Base-by-base conservation (phyloP, 1,140 invertebrate genomes). In the Drosophila subobscura region DNA sequence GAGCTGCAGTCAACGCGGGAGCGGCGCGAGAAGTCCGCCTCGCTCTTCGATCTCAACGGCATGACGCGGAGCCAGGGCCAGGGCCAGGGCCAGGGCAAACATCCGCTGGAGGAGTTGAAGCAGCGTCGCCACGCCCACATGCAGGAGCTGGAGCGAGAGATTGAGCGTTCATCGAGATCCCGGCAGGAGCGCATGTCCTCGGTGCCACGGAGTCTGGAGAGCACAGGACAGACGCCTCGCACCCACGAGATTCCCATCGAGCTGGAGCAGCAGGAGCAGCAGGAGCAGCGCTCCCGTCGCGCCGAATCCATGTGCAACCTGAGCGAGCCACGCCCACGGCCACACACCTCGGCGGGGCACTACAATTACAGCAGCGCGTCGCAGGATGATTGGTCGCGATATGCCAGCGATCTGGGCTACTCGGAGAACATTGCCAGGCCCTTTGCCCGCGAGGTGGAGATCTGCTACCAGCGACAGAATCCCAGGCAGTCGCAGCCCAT, bases 351-450 rank as follows among this genome's bases (percentile, higher is more conserved):
- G 0, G 77, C 66, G 4, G 83, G 79, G 14, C 52, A 84, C 23
- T 83, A 83, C 10, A 53, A 6, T n/a, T 20, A 61, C 14, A 33
- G 2, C 53, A 60, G 0, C 12, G 4, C 7, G 12, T 54, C 56
- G 12, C 68, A 86, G 37, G 90, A 91, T 7, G 90, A 91, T 29
- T 91, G 90, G 90, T 56, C 85, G 4, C 67, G 67, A 2, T 91
- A 91, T 49, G 88, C 89, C 49, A 79, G 46, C 41, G 90, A 91
- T 8, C 29, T 91, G 67, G 90, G 90, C 8, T 78, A 90, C 25
- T 91, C 90, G 23, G 90, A 91, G 63, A 91, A 91, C 29, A 91
- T 91, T 1, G 72, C 89, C 0, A 75, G 85, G 12, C 90, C 90
- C 0, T 90, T 91, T 45, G 85, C 85, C 12, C 70, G 80, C 6